Evolutionary conservation across 2,113 vertebrate genomes (phyloP).

Genomic region (Thamnophis sirtalis): DNA sequence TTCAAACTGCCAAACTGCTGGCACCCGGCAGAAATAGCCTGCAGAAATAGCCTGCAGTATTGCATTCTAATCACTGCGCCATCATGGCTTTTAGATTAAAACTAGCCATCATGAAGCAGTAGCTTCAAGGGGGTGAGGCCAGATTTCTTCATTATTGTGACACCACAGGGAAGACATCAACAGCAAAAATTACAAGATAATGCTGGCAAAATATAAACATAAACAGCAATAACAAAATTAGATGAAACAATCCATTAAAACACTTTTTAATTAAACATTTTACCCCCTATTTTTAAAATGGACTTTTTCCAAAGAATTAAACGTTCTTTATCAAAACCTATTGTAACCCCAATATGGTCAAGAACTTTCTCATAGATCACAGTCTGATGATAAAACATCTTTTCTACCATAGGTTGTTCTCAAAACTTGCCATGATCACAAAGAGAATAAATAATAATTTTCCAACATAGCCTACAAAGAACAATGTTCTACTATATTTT

Average conservation of each 20-base stretch:
- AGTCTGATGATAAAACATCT: neutral
- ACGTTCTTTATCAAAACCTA: neutral
- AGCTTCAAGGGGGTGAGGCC: neutral
- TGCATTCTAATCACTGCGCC: too few species aligned
- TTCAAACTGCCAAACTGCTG: too few species aligned
- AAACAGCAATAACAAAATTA: neutral
- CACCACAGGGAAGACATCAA: neutral
- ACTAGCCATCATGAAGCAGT: neutral
- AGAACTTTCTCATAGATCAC: neutral
- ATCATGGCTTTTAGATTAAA: neutral
- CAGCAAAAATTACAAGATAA: neutral
- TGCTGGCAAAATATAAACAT: neutral
- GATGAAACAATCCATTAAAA: neutral
- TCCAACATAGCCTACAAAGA: neutral
- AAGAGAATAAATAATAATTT: neutral
- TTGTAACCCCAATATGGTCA: neutral
- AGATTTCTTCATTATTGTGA: neutral
- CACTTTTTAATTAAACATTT: neutral
- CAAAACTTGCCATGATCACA: neutral
- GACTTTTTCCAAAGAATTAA: neutral
- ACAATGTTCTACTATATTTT: neutral
- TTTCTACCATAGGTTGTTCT: neutral
- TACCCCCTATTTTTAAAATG: neutral
- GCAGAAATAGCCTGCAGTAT: too few species aligned
- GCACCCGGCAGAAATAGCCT: too few species aligned